Evolutionary conservation across 2,888 invertebrate species (phyloP), one percentile per base, ranked within the genome.

Genomic region (Phlogophora meticulosa): DNA sequence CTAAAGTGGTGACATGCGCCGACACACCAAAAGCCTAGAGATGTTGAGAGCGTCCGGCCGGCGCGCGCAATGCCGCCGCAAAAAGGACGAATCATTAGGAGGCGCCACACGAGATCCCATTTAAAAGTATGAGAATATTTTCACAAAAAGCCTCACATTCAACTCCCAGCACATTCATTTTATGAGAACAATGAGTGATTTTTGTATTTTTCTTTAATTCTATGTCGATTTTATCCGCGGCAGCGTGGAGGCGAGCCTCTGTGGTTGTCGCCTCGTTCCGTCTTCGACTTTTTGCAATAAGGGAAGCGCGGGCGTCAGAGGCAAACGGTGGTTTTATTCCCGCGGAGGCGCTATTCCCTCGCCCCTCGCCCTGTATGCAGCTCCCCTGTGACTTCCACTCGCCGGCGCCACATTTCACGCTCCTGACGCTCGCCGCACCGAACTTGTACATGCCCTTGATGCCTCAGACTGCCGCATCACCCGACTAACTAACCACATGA

Each of bases 51-150:
- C 88, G 91, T 85, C 87, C 87, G 85, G 83, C 86, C 85, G 85
- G 90, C 88, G 87, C 86, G 85, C 87, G 90, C 75, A 65, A 49
- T 73, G 80, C 92, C 94, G 93, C 86, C 90, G 92, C 94, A 95
- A 95, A 95, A 95, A 95, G 92, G 90, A 94, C 88, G 89, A 94
- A 91, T 93, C 94, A 94, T 95, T 95, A 95, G 94, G 93, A 94
- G 95, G 95, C 95, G 95, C 95, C 95, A 95, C 95, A 95, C 94
- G 95, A 94, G 94, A 91, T 88, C 93, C 94, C 94, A 94, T 95
- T 94, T 95, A 94, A 95, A 94, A 95, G 94, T 95, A 95, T 94
- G 94, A 94, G 94, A 95, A 95, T 95, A 95, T 95, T 94, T 95
- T 89, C 93, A 94, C 94, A 95, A 95, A 95, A 95, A 95, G 93